Percentiles rank a stretch among this genome's conserved stretches.
Conservation (phyloP, 2,888 invertebrate genomes). For the Pyrrhia umbra region DNA sequence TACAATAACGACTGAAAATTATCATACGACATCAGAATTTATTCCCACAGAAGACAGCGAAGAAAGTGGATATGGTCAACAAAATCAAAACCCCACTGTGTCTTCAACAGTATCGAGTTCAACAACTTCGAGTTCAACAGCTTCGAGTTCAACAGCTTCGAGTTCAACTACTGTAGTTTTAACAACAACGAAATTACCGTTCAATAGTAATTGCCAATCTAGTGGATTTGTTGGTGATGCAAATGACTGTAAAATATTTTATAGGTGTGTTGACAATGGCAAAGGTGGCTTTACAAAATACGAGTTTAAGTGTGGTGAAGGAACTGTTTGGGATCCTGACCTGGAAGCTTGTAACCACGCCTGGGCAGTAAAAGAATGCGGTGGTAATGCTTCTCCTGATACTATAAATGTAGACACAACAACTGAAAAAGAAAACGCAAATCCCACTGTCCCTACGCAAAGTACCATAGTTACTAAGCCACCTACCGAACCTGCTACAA, state of each 20-base stretch:
- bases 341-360: constrained; percentile 90
- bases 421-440: constrained; percentile 39
- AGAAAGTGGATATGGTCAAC: constrained; percentile 65
- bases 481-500: constrained; percentile 46
- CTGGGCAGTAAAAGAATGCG: constrained; percentile 84
- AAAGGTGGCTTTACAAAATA: constrained; percentile 90
- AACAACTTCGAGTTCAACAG: constrained; percentile 46
- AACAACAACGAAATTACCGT: constrained; percentile 36
- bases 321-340: constrained; percentile 91
- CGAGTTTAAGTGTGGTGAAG: constrained; percentile 92
- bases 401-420: constrained; percentile 51
- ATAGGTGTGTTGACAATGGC: constrained; percentile 92
- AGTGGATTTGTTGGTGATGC: constrained; percentile 91
- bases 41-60: constrained; percentile 57
- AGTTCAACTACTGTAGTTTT: constrained; percentile 23
- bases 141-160: constrained; percentile 54
- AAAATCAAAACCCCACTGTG: constrained; percentile 43
- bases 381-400: constrained; percentile 49
- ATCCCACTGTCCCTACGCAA: constrained; percentile 37
- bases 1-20: constrained; percentile 50
- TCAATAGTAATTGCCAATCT: constrained; percentile 73
- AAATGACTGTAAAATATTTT: constrained; percentile 91
- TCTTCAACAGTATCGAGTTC: constrained; percentile 31
- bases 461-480: constrained; percentile 53
- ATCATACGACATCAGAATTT: constrained; percentile 45